Evolutionary conservation across 2,797 vertebrate species (phyloP).

Genomic region (Discoglossus pictus): DNA sequence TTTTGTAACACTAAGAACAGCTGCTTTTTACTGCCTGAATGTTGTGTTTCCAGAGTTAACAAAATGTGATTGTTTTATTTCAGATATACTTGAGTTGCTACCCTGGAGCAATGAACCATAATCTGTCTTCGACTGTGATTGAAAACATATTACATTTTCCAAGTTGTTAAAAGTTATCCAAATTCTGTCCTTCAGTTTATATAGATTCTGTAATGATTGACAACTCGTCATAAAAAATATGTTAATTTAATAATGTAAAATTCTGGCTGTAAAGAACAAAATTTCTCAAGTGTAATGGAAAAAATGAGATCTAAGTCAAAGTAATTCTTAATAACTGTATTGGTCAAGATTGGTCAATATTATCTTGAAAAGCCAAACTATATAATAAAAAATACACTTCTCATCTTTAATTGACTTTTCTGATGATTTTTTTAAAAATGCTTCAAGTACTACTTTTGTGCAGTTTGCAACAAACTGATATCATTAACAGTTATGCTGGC

Average conservation of each 20-base stretch:
- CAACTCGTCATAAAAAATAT: slow-evolving; percentile 38
- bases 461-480: too few species aligned
- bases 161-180: slow-evolving; percentile 34
- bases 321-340: slow-evolving; percentile 4
- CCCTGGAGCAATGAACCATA: slow-evolving; percentile 41
- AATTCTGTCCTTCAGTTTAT: slow-evolving; percentile 30
- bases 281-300: slow-evolving; percentile 23
- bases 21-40: slow-evolving; percentile 20
- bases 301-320: slow-evolving; percentile 15
- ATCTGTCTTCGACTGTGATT: slow-evolving; percentile 41
- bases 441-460: too few species aligned
- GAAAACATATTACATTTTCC: slow-evolving; percentile 48
- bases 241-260: slow-evolving; percentile 38
- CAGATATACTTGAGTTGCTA: slow-evolving; percentile 26
- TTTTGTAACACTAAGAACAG: slow-evolving; percentile 19
- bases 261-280: background rate
- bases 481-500: too few species aligned
- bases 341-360: background rate
- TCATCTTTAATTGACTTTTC: slow-evolving; percentile 5
- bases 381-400: background rate
- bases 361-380: too few species aligned
- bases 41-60: slow-evolving; percentile 31
- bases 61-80: slow-evolving; percentile 43
- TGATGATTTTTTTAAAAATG: too few species aligned
- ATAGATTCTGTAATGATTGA: slow-evolving; percentile 36